Conservation (phyloP, 2,113 vertebrate species). For the Gallinago media region DNA sequence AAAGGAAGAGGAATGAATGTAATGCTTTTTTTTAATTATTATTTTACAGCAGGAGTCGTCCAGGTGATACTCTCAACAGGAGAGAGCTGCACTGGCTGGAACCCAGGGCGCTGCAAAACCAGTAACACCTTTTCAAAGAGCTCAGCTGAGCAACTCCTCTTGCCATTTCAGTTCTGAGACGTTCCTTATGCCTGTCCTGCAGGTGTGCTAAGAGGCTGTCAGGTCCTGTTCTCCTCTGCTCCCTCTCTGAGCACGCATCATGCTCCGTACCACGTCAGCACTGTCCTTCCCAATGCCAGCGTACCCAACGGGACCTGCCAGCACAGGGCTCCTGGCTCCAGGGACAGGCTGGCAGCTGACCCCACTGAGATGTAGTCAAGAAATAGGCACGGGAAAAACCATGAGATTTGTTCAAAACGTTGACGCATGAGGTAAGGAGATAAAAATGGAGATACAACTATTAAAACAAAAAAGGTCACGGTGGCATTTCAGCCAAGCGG, state of each 20-base stretch:
- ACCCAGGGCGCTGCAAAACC: not conserved
- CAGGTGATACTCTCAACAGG: not conserved
- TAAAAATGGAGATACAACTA: not conserved
- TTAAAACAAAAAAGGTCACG: not conserved
- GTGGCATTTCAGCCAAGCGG: not conserved
- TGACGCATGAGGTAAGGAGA: not conserved
- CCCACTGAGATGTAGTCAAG: accelerated
- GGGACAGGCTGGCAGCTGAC: not conserved
- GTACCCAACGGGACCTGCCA: accelerated
- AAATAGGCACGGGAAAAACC: not conserved
- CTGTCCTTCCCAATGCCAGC: not conserved
- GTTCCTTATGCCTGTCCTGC: not conserved
- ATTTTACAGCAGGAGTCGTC: not conserved
- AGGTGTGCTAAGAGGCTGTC: not conserved
- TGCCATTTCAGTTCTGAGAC: not conserved
- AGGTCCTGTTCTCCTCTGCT: not conserved
- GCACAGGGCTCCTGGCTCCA: not conserved
- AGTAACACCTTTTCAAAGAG: not conserved
- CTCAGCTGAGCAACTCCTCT: not conserved
- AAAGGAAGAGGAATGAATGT: not conserved
- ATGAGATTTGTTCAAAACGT: not conserved
- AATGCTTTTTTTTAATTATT: not conserved
- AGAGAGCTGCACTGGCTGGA: not conserved
- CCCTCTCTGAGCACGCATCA: accelerated
- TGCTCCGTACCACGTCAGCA: not conserved